Evolutionary conservation across 2,113 vertebrate genomes (phyloP).

Genomic region (Galemys pyrenaicus): DNA sequence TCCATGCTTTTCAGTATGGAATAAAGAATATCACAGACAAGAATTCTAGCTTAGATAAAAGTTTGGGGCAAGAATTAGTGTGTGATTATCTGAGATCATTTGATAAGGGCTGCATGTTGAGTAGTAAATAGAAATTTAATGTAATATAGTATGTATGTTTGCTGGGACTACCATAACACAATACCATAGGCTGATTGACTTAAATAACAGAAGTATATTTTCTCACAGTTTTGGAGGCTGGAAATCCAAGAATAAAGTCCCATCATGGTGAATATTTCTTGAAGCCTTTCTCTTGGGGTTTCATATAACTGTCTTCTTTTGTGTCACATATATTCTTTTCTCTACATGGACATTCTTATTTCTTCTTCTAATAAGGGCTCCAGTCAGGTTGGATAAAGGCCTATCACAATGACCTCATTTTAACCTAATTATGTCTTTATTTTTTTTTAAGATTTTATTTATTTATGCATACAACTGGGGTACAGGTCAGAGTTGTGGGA

Average conservation of each 20-base stretch:
- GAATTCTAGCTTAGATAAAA: constrained; percentile 33
- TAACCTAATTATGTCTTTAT: neutral
- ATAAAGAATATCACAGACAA: constrained; percentile 4
- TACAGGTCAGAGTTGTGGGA: too few relatives aligned
- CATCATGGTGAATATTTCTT: neutral
- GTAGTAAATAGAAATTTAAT: neutral
- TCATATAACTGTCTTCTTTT: too few relatives aligned
- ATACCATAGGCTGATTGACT: neutral
- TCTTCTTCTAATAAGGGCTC: too few relatives aligned
- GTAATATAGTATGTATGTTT: neutral
- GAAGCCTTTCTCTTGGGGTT: neutral
- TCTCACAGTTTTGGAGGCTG: neutral
- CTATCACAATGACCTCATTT: neutral
- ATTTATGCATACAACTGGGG: too few relatives aligned
- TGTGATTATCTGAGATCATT: neutral
- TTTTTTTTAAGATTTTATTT: too few relatives aligned
- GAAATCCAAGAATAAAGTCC: neutral
- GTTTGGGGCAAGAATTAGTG: constrained; percentile 11
- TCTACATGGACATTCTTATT: too few relatives aligned
- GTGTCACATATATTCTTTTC: too few relatives aligned
- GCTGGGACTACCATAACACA: neutral
- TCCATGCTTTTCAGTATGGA: neutral
- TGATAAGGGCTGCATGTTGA: neutral
- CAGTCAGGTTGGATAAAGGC: neutral
- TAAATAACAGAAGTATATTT: neutral